Evolutionary conservation across 2,797 vertebrate species (phyloP).

Genomic region (Carduelis carduelis): DNA sequence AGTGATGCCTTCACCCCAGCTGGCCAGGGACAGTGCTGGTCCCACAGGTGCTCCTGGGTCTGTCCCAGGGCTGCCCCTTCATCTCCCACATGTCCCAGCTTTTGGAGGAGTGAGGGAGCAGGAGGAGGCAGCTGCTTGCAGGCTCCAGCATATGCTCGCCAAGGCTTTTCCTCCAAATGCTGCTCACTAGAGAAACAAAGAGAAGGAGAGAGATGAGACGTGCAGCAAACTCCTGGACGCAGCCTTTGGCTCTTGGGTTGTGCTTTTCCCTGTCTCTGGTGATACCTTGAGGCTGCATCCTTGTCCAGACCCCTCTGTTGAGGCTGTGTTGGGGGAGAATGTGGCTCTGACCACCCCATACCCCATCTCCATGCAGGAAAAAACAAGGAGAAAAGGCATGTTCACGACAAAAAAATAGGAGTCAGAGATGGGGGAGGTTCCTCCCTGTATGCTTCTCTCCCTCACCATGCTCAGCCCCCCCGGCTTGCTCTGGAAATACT

Average conservation of each 20-base stretch:
- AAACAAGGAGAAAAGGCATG: neutral
- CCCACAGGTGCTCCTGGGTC: neutral
- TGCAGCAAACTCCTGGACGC: neutral
- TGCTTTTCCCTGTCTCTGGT: neutral
- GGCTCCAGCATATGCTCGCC: neutral
- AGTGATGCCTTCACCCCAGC: accelerated
- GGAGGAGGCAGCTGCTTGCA: neutral
- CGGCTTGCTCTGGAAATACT: neutral
- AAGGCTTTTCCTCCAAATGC: neutral
- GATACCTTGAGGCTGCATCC: neutral
- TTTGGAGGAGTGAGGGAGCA: neutral
- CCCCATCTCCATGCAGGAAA: neutral
- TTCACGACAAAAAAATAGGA: neutral
- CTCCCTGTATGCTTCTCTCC: neutral
- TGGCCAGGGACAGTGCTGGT: accelerated
- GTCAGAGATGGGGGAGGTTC: neutral
- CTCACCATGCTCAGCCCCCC: neutral
- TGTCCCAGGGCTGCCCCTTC: neutral
- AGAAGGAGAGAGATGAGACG: neutral
- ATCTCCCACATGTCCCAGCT: neutral
- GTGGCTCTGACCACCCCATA: accelerated
- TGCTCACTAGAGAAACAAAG: conserved; percentile 21
- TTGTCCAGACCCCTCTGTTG: neutral
- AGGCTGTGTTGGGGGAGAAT: accelerated
- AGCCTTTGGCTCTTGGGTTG: neutral